phyloP scores from a whole-genome alignment of 2,888 invertebrate species.

The Patella ulyssiponensis region DNA sequence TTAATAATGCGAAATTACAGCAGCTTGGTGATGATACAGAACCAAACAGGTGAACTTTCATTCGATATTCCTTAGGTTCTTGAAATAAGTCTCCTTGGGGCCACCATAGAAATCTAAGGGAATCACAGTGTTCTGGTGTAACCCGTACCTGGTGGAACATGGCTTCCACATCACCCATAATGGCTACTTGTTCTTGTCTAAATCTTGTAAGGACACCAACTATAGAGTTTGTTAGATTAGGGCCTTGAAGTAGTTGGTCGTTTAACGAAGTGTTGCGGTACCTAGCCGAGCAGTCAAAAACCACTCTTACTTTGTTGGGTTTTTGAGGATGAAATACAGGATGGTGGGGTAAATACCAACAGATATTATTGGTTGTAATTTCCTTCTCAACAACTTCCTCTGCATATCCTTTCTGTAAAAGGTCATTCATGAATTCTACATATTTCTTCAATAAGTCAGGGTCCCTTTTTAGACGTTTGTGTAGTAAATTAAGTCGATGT shows the following conservation, averaged over 20 bases:
- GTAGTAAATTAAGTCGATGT: neutral
- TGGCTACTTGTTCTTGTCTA: slow-evolving; percentile 37
- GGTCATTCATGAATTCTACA: slow-evolving; percentile 12
- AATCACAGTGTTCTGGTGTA: slow-evolving; percentile 26
- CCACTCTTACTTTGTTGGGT: slow-evolving; percentile 18
- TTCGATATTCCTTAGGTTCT: neutral
- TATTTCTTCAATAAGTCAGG: slow-evolving; percentile 14
- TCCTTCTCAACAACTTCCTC: neutral
- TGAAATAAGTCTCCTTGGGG: neutral
- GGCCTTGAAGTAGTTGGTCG: slow-evolving; percentile 37
- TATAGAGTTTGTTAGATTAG: slow-evolving; percentile 42
- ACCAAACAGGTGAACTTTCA: slow-evolving; percentile 14
- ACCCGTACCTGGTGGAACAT: no score
- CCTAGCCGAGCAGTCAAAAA: slow-evolving; percentile 39
- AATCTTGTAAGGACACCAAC: slow-evolving; percentile 40
- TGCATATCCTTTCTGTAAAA: slow-evolving; percentile 18
- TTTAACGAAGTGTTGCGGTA: slow-evolving; percentile 38
- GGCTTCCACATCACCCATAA: slow-evolving; percentile 37
- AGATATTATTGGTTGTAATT: neutral
- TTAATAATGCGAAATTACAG: neutral
- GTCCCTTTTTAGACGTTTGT: slow-evolving; percentile 4
- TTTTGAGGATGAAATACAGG: slow-evolving; percentile 15
- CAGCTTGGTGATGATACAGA: slow-evolving; percentile 10
- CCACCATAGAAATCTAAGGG: slow-evolving; percentile 40
- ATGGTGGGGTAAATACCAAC: slow-evolving; percentile 10